Evolutionary conservation across 2,888 invertebrate genomes (phyloP), one percentile per base, ranked within the genome.

Genomic region (Campoplex capitator): DNA sequence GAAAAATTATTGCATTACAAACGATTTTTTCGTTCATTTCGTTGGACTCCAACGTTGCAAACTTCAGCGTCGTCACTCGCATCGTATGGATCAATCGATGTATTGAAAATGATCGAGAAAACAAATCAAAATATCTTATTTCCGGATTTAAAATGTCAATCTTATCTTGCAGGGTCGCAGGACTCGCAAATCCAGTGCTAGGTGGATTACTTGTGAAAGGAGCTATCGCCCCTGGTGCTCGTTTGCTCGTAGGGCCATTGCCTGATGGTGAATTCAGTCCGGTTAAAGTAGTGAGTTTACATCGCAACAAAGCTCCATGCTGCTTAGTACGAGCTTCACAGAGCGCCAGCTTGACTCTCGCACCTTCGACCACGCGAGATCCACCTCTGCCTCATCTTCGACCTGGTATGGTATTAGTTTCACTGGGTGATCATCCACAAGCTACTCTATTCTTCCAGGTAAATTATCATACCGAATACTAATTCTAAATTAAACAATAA

Each of bases 241-340:
- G 96, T 78, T 95, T 98, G 92, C 96, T 97, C 84, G 96, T 97
- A 67, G 97, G 97, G 3, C 98, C 98, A 0, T 94, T 97, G 88
- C 96, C 97, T 54, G 96, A 97, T 91, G 98, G 98, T 0, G 96
- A 96, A 70, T 99, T 99, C 94, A 96, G 96, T 75, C 95, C 96
- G 11, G 98, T 98, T 0, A 95, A 95, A 18, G 97, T 99, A 6
- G 97, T 97, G 89, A 98, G 98, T 3, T 96, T 99, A 80, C 98
- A 99, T 95, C 96, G 99, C 6, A 99, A 99, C 94, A 97, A 99
- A 89, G 97, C 98, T 8, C 98, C 98, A 0, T 98, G 98, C 93
- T 96, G 98, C 65, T 95, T 97, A 80, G 99, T 99, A 3, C 96
- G 97, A 86, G 98, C 98, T 0, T 98, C 98, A 0, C 98, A 99